Conservation (phyloP, 2,113 vertebrate genomes). For the Cavia porcellus region DNA sequence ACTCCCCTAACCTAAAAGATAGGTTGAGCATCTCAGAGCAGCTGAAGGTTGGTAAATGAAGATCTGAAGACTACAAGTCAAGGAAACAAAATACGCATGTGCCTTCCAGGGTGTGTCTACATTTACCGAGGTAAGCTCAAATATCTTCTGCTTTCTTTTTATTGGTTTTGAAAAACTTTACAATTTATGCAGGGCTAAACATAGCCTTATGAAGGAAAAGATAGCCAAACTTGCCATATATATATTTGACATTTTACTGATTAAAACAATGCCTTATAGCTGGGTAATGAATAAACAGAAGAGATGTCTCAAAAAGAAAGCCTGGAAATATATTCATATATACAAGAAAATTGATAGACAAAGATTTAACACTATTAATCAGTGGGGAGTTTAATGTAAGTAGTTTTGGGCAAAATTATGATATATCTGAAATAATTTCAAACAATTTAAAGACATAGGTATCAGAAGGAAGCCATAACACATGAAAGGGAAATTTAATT, state of each 20-base stretch:
- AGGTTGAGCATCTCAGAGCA: background rate
- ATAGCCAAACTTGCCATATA: background rate
- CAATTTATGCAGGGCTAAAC: background rate
- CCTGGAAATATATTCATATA: background rate
- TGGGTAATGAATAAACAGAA: background rate
- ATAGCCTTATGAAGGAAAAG: background rate
- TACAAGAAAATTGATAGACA: background rate
- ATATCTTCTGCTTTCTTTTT: background rate
- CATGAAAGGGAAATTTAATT: background rate
- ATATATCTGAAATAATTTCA: background rate
- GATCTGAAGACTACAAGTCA: background rate
- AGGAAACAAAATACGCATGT: background rate
- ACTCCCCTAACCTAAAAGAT: background rate
- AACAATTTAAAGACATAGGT: background rate
- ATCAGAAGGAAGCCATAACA: background rate
- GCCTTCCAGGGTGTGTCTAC: background rate
- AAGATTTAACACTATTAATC: background rate
- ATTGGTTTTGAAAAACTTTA: background rate
- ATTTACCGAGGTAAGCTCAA: background rate
- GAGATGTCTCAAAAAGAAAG: background rate
- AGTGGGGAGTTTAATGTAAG: background rate
- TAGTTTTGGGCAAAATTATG: background rate
- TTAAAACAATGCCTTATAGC: background rate
- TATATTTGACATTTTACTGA: background rate
- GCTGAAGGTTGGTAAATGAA: background rate